Conservation (phyloP, 2,888 invertebrate species). For the Tryphoninae sp. region DNA sequence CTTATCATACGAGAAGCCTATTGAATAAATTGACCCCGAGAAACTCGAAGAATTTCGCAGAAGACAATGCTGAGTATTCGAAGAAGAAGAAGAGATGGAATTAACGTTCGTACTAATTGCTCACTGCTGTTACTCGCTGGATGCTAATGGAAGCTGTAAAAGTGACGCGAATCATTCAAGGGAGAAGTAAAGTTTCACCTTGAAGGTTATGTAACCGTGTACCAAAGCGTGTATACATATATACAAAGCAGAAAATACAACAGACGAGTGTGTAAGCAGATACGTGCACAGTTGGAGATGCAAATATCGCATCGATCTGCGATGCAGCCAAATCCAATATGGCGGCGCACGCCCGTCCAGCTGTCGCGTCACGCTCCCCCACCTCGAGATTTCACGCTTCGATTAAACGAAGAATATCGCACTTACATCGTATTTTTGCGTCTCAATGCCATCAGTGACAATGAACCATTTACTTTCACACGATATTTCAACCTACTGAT, state of each 20-base stretch:
- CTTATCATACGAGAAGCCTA: neutral
- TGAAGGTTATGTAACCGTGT: constrained; percentile 74
- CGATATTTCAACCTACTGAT: constrained; percentile 55
- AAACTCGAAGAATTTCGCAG: neutral
- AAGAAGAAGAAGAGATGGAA: constrained; percentile 61
- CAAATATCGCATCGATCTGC: constrained; percentile 44
- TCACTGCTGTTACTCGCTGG: constrained; percentile 30
- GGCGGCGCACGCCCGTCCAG: constrained; percentile 11
- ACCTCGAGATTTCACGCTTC: constrained; percentile 38
- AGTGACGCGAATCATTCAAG: constrained; percentile 55
- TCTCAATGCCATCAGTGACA: constrained; percentile 36
- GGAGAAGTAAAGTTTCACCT: constrained; percentile 73
- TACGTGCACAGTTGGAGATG: neutral
- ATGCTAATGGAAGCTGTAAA: constrained; percentile 58
- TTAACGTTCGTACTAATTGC: constrained; percentile 65
- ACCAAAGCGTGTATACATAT: constrained; percentile 19
- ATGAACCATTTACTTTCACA: constrained; percentile 49
- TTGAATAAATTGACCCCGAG: neutral
- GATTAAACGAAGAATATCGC: constrained; percentile 29
- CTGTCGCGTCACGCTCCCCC: constrained; percentile 38
- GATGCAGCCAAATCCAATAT: constrained; percentile 31
- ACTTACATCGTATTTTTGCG: constrained; percentile 11
- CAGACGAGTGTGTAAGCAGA: neutral
- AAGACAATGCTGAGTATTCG: neutral
- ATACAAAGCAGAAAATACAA: neutral